A percentile compares a stretch with the other conserved stretches of the same genome.
phyloP scores from a whole-genome alignment of 2,113 vertebrate species.

The Gymnarchus niloticus region DNA sequence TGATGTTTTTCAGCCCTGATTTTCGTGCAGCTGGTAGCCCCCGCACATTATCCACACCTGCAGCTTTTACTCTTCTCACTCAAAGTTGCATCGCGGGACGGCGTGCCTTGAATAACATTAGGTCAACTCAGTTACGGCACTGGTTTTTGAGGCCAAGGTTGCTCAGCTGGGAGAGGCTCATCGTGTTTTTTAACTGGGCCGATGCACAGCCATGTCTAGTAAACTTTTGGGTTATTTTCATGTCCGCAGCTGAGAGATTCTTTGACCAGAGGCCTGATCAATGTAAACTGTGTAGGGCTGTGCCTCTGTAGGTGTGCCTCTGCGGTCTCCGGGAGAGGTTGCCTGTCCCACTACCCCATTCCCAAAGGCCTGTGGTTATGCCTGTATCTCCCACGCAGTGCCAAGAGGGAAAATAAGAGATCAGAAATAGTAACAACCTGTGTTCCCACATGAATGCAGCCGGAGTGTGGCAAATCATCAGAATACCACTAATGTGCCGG shows the following conservation, averaged over 20 bases:
- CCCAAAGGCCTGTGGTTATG: conserved; percentile 42
- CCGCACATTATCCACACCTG: conserved; percentile 39
- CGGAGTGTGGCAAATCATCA: neutral
- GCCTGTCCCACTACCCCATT: neutral
- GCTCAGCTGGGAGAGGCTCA: neutral
- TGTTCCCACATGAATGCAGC: neutral
- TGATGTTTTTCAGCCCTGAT: neutral
- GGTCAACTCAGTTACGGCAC: conserved; percentile 2
- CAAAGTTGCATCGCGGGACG: neutral
- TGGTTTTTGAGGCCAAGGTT: neutral
- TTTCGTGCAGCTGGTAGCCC: neutral
- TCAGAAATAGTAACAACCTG: conserved; percentile 2
- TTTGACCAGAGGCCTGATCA: too few relatives aligned
- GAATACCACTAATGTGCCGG: neutral
- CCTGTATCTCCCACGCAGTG: conserved; percentile 28
- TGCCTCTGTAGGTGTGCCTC: neutral
- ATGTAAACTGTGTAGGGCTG: too few relatives aligned
- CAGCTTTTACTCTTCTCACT: neutral
- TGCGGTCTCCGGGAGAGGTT: conserved; percentile 23
- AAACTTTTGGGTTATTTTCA: too few relatives aligned
- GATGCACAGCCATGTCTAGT: conserved; percentile 26
- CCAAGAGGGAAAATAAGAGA: conserved; percentile 29
- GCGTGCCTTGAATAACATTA: neutral
- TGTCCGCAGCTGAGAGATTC: too few relatives aligned
- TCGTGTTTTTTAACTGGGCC: conserved; percentile 35